Percentiles rank a stretch among this genome's conserved stretches.
Conservation (phyloP, 1,140 invertebrate species). For the Hestina assimilis region DNA sequence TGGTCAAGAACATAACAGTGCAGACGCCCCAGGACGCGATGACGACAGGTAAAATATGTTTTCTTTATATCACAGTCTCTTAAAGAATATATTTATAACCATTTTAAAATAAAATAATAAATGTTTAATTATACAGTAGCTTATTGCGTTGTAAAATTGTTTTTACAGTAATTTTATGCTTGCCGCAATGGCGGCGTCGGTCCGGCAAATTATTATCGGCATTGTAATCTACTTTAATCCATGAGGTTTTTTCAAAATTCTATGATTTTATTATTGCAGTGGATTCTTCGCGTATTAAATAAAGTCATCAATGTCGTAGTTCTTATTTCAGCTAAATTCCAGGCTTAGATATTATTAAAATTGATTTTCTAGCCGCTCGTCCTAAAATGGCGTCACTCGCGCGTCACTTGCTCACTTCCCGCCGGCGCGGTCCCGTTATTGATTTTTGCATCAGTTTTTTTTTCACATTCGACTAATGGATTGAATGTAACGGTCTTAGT, state of each 20-base stretch:
- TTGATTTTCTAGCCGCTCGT: constrained; percentile 61
- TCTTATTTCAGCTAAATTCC: constrained; percentile 67
- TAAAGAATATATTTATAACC: constrained; percentile 2
- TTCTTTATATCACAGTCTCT: constrained; percentile 12
- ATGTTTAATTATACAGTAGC: constrained; percentile 14
- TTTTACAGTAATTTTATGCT: constrained; percentile 49
- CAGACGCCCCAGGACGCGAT: constrained; percentile 83
- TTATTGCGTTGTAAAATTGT: constrained; percentile 40
- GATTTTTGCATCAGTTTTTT: constrained; percentile 57
- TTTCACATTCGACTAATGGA: constrained; percentile 39
- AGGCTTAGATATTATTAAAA: constrained; percentile 51
- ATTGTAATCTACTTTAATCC: constrained; percentile 64
- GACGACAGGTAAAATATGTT: constrained; percentile 83
- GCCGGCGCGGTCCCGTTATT: constrained; percentile 66
- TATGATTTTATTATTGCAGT: constrained; percentile 57
- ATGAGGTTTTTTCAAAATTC: constrained; percentile 69
- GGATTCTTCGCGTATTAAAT: constrained; percentile 57
- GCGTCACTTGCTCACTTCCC: constrained; percentile 61
- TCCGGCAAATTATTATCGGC: constrained; percentile 67
- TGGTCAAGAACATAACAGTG: constrained; percentile 81
- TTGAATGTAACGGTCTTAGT: constrained; percentile 56
- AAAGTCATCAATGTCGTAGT: constrained; percentile 58
- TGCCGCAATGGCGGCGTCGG: constrained; percentile 69
- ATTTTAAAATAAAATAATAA: constrained; percentile 11
- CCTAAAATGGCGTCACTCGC: constrained; percentile 75